Evolutionary conservation across 2,113 vertebrate species (phyloP), one percentile per base, ranked within the genome.

Genomic region (Lates calcarifer): DNA sequence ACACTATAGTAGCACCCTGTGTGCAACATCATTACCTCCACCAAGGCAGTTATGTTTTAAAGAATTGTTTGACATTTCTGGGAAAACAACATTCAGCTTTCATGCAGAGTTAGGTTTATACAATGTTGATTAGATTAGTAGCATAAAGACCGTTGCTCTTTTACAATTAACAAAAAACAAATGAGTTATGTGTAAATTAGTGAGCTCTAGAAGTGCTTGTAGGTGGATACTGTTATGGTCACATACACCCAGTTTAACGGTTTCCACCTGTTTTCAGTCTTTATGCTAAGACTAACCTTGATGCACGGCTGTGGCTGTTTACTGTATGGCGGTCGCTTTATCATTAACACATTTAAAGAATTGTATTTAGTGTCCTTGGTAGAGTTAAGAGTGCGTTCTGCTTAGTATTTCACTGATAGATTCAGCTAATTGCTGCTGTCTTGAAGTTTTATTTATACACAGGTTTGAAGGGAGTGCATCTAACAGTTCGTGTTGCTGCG

Each of bases 391-490:
- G 12, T 11, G 51, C 53, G n/a, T 73, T 68, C 8, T 12, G 1
- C 39, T 47, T 26, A 28, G 17, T 35, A 43, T 76, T 39, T 58
- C n/a, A 47, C 33, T 62, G 39, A 3, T 53, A 31, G 24, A 61
- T 64, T 58, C 8, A 45, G 39, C 26, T 5, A 14, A 74, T 24
- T 39, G n/a, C 13, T 12, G 18, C 28, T 11, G 8, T 45, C 22
- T 65, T 61, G 8, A 43, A 26, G 73, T 56, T 26, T 41, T 57
- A 39, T 72, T 60, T 24, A 55, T 12, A 17, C 43, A 45, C 3
- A 39, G 47, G 60, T 80, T 60, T 64, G 24, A 68, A 31, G 41
- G 49, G 43, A 64, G 26, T n/a, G 31, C 14, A 11, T 24, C 47
- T 29, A 28, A 67, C 41, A 18, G 33, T 35, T 57, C n/a, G 28